Evolutionary conservation across 2,113 vertebrate genomes (phyloP).

Genomic region (mouse (Mus musculus)): DNA sequence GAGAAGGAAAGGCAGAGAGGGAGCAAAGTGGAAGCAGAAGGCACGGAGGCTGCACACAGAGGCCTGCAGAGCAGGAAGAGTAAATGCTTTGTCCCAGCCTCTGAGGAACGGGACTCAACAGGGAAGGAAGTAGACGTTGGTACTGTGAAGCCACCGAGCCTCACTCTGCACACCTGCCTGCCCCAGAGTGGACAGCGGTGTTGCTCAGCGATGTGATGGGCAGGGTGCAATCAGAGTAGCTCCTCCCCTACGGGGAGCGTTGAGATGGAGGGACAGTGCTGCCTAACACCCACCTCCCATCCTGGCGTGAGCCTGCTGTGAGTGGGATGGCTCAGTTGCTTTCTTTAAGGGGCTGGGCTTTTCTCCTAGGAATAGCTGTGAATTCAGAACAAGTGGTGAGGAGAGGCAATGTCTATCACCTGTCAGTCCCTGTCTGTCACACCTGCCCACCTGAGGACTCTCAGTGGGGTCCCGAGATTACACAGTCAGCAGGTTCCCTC

Average conservation of each 20-base stretch:
- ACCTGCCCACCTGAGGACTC: not conserved
- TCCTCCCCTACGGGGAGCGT: not conserved
- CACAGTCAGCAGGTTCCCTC: rapidly evolving
- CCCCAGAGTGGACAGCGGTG: rapidly evolving
- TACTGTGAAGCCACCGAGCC: rapidly evolving
- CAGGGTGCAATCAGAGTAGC: not conserved
- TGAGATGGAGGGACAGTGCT: no score
- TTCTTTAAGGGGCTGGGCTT: not conserved
- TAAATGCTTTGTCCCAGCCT: not conserved
- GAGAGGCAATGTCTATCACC: no score
- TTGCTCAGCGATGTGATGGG: no score
- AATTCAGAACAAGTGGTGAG: not conserved
- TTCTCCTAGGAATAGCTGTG: not conserved
- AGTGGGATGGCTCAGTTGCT: not conserved
- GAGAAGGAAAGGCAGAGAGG: not conserved
- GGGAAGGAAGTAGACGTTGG: not conserved
- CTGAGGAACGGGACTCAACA: not conserved
- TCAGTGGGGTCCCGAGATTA: not conserved
- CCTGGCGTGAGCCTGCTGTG: not conserved
- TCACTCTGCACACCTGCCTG: not conserved
- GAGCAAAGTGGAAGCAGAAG: slow-evolving; percentile 6
- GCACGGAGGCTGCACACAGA: not conserved
- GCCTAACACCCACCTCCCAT: not conserved
- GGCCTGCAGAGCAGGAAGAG: not conserved
- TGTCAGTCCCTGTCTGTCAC: no score